Conservation (phyloP, 2,797 vertebrate genomes). For the Periparus ater region DNA sequence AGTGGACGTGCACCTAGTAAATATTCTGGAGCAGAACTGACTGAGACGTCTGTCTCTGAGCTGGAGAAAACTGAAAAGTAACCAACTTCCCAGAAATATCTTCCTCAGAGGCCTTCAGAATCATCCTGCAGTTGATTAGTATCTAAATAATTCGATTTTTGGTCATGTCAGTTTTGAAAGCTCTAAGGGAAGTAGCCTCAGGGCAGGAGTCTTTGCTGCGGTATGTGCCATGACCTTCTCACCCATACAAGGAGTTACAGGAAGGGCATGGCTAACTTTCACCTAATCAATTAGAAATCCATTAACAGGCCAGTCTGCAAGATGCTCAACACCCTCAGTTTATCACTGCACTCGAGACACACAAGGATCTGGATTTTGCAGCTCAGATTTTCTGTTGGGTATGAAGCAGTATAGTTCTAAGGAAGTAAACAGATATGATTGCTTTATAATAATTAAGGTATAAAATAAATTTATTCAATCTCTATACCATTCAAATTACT, state of each 20-base stretch:
- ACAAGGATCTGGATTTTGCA: background rate
- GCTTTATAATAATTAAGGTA: background rate
- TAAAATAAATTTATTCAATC: background rate
- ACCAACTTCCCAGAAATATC: constrained; percentile 35
- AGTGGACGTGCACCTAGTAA: background rate
- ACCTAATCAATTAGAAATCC: constrained; percentile 68
- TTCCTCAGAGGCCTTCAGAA: constrained; percentile 71
- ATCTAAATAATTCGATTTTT: constrained; percentile 93
- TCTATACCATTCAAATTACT: background rate
- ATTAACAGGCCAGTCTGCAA: background rate
- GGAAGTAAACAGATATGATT: background rate
- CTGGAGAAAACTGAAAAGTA: background rate
- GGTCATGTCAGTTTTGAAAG: constrained; percentile 81
- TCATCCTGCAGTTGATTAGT: constrained; percentile 93
- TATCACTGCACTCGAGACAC: background rate
- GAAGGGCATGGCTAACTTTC: constrained; percentile 71
- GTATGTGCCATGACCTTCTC: constrained; percentile 77
- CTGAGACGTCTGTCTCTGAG: background rate
- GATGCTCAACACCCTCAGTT: background rate
- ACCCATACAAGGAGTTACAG: constrained; percentile 71
- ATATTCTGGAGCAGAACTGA: background rate
- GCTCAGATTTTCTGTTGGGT: background rate
- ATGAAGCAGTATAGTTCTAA: background rate
- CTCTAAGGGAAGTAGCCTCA: constrained; percentile 81
- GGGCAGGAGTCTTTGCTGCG: constrained; percentile 72